These are phyloP conservation scores for Melanotaenia maccullochi DNA, from an alignment of 2,797 vertebrate species.

Conservation along the genomic window DNA sequence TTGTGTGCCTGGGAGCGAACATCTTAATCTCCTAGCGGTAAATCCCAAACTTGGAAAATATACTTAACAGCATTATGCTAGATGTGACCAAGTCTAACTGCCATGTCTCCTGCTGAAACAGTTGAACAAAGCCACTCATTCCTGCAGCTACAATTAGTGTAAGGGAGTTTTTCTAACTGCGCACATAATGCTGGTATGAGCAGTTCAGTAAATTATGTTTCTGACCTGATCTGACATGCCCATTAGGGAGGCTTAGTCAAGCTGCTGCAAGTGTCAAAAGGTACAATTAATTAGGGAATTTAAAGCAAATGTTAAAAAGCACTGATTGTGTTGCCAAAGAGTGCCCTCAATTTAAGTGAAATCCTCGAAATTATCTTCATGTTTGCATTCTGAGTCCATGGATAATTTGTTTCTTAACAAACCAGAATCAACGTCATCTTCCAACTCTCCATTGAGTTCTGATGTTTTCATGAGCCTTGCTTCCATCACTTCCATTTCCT, in stretches of 20 bases:
- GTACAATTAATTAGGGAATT: conserved; percentile 53
- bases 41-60: conserved; percentile 70
- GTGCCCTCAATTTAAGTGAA: not conserved
- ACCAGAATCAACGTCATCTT: conserved; percentile 87
- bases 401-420: conserved; percentile 35
- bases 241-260: conserved; percentile 53
- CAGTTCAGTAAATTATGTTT: conserved; percentile 55
- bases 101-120: conserved; percentile 61
- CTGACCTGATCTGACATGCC: conserved; percentile 63
- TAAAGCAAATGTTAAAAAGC: conserved; percentile 51
- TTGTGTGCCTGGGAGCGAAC: conserved; percentile 64
- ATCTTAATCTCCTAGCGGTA: conserved; percentile 69
- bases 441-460: conserved; percentile 93
- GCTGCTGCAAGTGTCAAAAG: conserved; percentile 38
- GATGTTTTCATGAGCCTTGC: conserved; percentile 91
- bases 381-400: not conserved
- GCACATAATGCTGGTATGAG: conserved; percentile 56
- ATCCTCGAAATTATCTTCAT: not conserved
- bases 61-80: conserved; percentile 62
- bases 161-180: conserved; percentile 62
- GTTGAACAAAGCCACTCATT: conserved; percentile 58
- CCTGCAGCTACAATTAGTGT: conserved; percentile 70
- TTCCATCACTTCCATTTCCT: conserved; percentile 98
- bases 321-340: conserved; percentile 15
- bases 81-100: conserved; percentile 56